phyloP scores from a whole-genome alignment of 1,140 invertebrate genomes.

The Sitodiplosis mosellana region DNA sequence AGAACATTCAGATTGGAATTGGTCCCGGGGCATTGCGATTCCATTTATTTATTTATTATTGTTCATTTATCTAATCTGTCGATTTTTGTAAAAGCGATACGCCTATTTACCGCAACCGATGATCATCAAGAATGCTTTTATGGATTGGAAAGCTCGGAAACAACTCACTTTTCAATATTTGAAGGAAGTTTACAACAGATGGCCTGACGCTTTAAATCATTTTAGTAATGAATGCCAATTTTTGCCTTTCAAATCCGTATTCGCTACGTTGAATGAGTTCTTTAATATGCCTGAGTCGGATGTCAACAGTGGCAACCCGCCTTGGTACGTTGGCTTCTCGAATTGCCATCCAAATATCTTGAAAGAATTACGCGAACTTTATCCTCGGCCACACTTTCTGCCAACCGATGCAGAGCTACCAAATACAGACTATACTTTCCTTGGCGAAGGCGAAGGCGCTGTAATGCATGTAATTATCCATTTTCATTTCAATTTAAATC shows the following conservation, averaged over 20 bases:
- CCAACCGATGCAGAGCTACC: conserved; percentile 75
- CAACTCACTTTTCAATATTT: conserved; percentile 59
- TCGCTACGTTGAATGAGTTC: conserved; percentile 56
- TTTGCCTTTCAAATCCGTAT: conserved; percentile 73
- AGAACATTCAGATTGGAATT: no score
- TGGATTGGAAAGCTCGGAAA: conserved; percentile 56
- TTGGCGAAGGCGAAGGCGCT: conserved; percentile 80
- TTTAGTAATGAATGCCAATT: conserved; percentile 71
- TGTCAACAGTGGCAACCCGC: conserved; percentile 37
- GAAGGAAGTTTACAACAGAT: conserved; percentile 47
- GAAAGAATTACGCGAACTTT: conserved; percentile 55
- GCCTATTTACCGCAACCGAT: conserved; percentile 68
- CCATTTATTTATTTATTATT: no score
- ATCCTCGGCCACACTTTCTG: conserved; percentile 66
- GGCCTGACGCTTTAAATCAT: conserved; percentile 42
- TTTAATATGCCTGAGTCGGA: conserved; percentile 53
- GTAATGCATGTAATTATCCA: conserved; percentile 70
- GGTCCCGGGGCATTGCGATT: no score
- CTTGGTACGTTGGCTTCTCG: conserved; percentile 88
- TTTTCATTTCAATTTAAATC: conserved; percentile 5
- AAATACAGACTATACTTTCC: conserved; percentile 81
- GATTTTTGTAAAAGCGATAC: conserved; percentile 27
- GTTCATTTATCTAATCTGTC: no score
- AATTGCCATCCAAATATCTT: conserved; percentile 71
- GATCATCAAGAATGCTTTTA: conserved; percentile 54